phyloP scores from a whole-genome alignment of 2,113 vertebrate genomes.

The Apeltes quadracus region DNA sequence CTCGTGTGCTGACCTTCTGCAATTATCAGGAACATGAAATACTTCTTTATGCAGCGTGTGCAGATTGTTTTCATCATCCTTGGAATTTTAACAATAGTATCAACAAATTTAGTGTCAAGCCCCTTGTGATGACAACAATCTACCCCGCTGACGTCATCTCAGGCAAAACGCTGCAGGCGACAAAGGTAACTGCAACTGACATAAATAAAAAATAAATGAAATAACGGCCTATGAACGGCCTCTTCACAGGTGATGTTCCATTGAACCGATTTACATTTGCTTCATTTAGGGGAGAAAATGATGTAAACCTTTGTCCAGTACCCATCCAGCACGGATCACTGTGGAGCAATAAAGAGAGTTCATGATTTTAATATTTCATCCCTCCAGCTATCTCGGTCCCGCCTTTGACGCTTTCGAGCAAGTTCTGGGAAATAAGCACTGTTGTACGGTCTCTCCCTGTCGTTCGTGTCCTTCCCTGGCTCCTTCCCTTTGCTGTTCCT shows the following conservation, averaged over 20 bases:
- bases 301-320: not conserved
- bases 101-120: not conserved
- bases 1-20: too few species aligned
- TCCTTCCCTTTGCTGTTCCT: constrained; percentile 56
- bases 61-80: not conserved
- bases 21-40: not conserved
- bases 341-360: constrained; percentile 17
- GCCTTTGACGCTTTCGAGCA: constrained; percentile 78
- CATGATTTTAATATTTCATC: constrained; percentile 76
- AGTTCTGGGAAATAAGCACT: constrained; percentile 88
- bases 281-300: not conserved
- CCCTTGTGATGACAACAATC: constrained; percentile 53
- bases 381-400: constrained; percentile 76
- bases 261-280: too few species aligned
- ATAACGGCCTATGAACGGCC: not conserved
- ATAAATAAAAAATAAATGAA: constrained; percentile 26
- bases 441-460: constrained; percentile 86
- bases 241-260: not conserved
- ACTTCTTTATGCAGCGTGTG: not conserved
- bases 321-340: not conserved
- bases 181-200: constrained; percentile 19
- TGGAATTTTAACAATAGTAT: not conserved
- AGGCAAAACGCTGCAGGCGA: constrained; percentile 33
- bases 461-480: constrained; percentile 62
- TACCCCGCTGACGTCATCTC: constrained; percentile 38